Conservation (phyloP, 2,888 invertebrate species). For the Caenorhabditis zanzibari region DNA sequence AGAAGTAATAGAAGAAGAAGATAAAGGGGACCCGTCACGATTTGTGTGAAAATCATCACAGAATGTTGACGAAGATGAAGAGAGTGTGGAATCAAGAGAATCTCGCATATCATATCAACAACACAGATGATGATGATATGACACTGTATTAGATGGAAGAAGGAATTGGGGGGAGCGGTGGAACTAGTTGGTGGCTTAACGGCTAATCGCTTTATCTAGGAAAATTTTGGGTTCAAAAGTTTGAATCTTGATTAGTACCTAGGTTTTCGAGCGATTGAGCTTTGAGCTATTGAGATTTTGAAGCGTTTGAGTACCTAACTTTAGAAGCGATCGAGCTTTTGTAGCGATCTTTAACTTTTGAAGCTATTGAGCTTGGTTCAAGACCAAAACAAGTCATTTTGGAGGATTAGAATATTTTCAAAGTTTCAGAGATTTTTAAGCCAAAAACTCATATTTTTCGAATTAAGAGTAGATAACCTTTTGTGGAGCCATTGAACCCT, state of each 20-base stretch:
- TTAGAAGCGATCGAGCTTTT: no score
- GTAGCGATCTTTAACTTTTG: no score
- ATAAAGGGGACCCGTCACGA: constrained; percentile 39
- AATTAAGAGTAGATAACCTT: no score
- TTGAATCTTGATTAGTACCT: neutral
- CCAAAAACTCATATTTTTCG: no score
- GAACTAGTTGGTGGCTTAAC: constrained; percentile 39
- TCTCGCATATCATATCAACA: constrained; percentile 46
- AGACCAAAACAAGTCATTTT: no score
- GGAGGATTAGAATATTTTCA: no score
- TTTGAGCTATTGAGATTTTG: no score
- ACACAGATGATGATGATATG: neutral
- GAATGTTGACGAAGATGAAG: constrained; percentile 31
- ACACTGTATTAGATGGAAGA: neutral
- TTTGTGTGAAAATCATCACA: constrained; percentile 59
- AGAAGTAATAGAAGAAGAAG: constrained; percentile 27
- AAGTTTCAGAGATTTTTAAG: no score
- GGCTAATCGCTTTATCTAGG: neutral
- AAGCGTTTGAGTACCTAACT: no score
- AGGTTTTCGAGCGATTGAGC: no score
- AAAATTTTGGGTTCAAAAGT: neutral
- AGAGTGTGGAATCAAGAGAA: neutral
- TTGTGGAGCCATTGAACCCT: no score
- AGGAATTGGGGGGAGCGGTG: neutral
- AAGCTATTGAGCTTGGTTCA: no score